Conservation (phyloP, 2,888 invertebrate species). For the Athripsodes cinereus region DNA sequence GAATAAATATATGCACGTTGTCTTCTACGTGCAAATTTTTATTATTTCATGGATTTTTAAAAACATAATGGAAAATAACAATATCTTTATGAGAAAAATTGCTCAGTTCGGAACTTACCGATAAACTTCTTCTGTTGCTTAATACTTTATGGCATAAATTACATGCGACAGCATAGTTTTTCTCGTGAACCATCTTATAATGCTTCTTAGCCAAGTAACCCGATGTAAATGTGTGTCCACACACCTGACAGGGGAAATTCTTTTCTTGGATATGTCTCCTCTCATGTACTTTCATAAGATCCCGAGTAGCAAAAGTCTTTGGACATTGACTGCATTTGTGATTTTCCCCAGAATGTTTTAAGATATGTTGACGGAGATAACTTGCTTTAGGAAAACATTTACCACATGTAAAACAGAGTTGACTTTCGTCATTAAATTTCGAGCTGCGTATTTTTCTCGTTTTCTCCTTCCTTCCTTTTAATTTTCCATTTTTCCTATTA, state of each 20-base stretch:
- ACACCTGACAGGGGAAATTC: constrained; percentile 13
- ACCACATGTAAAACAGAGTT: constrained; percentile 13
- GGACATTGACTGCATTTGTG: constrained; percentile 14
- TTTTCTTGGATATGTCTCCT: constrained; percentile 6
- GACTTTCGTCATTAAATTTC: constrained; percentile 17
- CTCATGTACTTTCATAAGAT: constrained; percentile 13
- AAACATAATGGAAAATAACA: too few relatives aligned
- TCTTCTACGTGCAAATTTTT: too few relatives aligned
- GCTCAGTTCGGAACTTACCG: constrained; percentile 12
- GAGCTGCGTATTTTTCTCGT: constrained; percentile 6
- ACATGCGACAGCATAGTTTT: constrained; percentile 12
- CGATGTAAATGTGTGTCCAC: constrained; percentile 12
- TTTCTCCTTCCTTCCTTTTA: constrained; percentile 1
- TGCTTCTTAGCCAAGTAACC: constrained; percentile 12
- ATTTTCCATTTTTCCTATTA: neutral
- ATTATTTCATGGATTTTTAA: too few relatives aligned
- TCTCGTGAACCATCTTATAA: constrained; percentile 11
- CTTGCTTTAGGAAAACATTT: constrained; percentile 7
- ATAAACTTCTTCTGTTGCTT: constrained; percentile 7
- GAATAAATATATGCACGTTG: too few relatives aligned
- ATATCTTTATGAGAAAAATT: too few relatives aligned
- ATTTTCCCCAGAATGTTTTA: constrained; percentile 12
- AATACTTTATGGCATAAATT: constrained; percentile 11
- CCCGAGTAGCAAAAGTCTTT: constrained; percentile 11
- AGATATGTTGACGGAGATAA: constrained; percentile 10